Evolutionary conservation across 2,888 invertebrate species (phyloP).

Genomic region (Melieria crassipennis): DNA sequence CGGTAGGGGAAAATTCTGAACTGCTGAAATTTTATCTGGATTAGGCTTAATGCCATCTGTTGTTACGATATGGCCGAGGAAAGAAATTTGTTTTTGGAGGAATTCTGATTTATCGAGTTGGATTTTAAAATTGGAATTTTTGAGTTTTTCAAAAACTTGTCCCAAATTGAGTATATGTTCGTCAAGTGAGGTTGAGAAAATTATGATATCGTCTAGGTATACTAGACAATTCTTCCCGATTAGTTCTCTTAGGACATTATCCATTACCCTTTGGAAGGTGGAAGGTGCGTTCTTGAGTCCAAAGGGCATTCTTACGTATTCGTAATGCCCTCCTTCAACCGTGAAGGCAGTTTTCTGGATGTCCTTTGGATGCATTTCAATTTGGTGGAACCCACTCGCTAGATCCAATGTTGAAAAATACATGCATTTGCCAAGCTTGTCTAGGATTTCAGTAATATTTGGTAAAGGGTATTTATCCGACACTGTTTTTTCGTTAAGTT

Average conservation of each 20-base stretch:
- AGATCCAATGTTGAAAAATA: conserved; percentile 4
- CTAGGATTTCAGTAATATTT: too few relatives aligned
- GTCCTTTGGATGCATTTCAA: neutral
- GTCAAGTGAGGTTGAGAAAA: neutral
- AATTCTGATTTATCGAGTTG: conserved; percentile 25
- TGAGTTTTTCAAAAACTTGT: too few relatives aligned
- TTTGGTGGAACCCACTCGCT: neutral
- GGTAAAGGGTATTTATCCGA: neutral
- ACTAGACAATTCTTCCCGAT: neutral
- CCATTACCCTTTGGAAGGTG: neutral
- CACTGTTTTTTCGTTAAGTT: conserved; percentile 26
- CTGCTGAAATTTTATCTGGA: conserved; percentile 26
- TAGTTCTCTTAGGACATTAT: neutral
- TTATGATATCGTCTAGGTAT: neutral
- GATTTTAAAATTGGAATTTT: too few relatives aligned
- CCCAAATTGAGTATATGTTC: neutral
- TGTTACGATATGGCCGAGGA: conserved; percentile 23
- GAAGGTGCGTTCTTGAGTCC: neutral
- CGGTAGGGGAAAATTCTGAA: conserved; percentile 21
- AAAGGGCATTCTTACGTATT: neutral
- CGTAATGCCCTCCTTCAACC: neutral
- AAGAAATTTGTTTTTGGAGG: conserved; percentile 15
- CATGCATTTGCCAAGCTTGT: too few relatives aligned
- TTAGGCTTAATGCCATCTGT: conserved; percentile 25
- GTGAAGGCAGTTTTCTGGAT: neutral